These are phyloP conservation scores for Aphelocoma californica DNA, from an alignment of 2,797 vertebrate species.

Conservation along the genomic window DNA sequence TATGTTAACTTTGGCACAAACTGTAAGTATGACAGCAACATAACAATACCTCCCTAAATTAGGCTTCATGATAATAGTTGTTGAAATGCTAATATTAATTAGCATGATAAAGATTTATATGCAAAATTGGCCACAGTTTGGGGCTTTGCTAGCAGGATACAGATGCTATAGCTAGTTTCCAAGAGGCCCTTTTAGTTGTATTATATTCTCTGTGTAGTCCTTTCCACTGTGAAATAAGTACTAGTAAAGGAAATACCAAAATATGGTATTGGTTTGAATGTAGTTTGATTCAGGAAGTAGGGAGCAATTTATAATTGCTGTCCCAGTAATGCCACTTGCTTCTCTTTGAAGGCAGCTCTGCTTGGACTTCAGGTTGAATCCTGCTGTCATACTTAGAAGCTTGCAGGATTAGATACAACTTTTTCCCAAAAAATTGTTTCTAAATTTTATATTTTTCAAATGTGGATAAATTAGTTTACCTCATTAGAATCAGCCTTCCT, in stretches of 20 bases:
- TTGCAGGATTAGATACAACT: background rate
- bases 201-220: background rate
- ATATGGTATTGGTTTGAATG: background rate
- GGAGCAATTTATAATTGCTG: background rate
- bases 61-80: background rate
- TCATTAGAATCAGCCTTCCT: background rate
- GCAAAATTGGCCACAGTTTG: background rate
- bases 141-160: background rate
- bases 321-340: background rate
- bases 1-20: background rate
- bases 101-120: background rate
- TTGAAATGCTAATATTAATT: slow-evolving; percentile 31
- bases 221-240: background rate
- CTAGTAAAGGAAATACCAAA: background rate
- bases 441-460: background rate
- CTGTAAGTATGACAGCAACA: background rate
- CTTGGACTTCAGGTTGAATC: background rate
- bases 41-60: background rate
- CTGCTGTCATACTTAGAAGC: background rate
- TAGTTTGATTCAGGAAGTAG: background rate
- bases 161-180: background rate
- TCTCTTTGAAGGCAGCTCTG: background rate
- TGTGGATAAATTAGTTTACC: background rate
- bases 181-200: background rate
- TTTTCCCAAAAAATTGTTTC: background rate